Conservation (phyloP, 53 echinoderm and acorn worm genomes). For the Paelopatides confundens region DNA sequence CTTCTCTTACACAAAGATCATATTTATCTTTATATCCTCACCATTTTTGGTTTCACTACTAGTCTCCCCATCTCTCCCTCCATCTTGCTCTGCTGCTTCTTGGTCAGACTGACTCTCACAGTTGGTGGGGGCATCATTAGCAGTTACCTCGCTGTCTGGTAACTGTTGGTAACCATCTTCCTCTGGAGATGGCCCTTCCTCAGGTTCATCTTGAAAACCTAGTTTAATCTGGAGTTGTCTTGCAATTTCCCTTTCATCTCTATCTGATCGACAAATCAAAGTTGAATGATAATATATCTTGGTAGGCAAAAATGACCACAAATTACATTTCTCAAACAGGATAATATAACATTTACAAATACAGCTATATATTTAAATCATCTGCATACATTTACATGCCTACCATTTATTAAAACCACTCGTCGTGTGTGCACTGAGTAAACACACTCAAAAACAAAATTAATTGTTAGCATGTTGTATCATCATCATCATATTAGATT, state of each 20-base stretch:
- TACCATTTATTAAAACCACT: too few species aligned
- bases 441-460: too few species aligned
- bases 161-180: slow-evolving; percentile 17
- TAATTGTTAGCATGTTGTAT: too few species aligned
- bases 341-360: too few species aligned
- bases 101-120: background rate
- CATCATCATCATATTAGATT: too few species aligned
- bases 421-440: too few species aligned
- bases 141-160: slow-evolving; percentile 3
- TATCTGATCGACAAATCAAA: background rate
- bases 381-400: too few species aligned
- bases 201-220: background rate
- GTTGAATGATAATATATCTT: background rate
- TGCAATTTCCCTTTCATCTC: slow-evolving; percentile 46
- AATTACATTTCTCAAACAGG: too few species aligned
- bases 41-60: background rate
- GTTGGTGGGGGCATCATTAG: background rate
- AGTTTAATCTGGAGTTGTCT: slow-evolving; percentile 30
- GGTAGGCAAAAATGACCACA: too few species aligned
- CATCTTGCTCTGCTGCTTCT: background rate
- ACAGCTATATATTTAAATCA: too few species aligned
- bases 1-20: too few species aligned
- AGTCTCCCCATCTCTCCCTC: background rate
- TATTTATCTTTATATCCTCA: background rate
- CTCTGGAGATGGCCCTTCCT: slow-evolving; percentile 10